A percentile compares a stretch with the other conserved stretches of the same genome.
Evolutionary conservation across 2,888 invertebrate genomes (phyloP).

Genomic region (Apoda limacodes): DNA sequence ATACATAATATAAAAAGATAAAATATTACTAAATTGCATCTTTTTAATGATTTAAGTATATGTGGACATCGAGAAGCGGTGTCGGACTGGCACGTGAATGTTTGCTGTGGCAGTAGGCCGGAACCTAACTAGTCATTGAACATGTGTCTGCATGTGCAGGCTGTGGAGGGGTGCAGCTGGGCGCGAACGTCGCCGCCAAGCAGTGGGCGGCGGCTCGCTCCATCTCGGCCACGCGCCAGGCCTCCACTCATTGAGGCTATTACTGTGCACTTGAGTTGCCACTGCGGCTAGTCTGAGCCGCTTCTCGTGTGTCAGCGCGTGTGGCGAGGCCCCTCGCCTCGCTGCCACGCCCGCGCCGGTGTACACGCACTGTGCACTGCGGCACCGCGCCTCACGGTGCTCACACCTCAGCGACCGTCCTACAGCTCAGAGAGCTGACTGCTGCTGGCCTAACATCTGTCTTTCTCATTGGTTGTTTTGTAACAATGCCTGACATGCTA

Average conservation of each 20-base stretch:
- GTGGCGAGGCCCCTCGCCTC: conserved; percentile 29
- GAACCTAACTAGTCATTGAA: conserved; percentile 31
- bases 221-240: conserved; percentile 33
- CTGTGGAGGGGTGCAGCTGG: conserved; percentile 50
- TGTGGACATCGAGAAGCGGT: no score
- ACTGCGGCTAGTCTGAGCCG: conserved; percentile 60
- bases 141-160: conserved; percentile 64
- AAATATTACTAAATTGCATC: no score
- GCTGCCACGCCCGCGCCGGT: conserved; percentile 26
- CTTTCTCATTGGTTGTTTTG: no score
- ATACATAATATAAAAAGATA: conserved; percentile 14
- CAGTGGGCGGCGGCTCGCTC: conserved; percentile 38
- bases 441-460: conserved; percentile 26
- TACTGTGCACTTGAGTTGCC: conserved; percentile 45
- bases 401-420: conserved; percentile 12
- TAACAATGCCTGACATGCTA: no score
- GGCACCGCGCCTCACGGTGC: conserved; percentile 7
- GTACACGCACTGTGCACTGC: conserved; percentile 15
- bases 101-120: conserved; percentile 17
- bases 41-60: no score
- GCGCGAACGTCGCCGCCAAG: no score
- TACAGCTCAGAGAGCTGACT: conserved; percentile 18
- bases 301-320: conserved; percentile 44
- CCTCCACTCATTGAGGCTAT: conserved; percentile 11
- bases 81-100: conserved; percentile 35